phyloP scores from a whole-genome alignment of 2,797 vertebrate species.

The Numenius phaeopus region DNA sequence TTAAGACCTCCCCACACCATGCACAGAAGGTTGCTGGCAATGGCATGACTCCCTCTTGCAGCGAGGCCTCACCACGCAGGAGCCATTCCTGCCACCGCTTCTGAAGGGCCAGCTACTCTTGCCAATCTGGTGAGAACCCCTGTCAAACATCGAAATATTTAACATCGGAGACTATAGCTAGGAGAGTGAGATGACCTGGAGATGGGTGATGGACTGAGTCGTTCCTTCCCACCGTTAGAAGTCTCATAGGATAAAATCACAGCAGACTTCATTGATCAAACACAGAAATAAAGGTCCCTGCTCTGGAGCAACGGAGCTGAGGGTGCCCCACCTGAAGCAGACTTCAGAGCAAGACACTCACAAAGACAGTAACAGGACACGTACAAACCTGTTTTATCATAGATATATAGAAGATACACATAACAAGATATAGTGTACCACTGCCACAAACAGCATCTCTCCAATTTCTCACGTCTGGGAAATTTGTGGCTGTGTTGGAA shows the following conservation, averaged over 20 bases:
- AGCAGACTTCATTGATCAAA: background rate
- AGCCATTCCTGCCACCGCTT: background rate
- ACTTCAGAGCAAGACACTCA: background rate
- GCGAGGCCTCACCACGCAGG: background rate
- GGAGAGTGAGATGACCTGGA: background rate
- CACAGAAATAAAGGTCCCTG: background rate
- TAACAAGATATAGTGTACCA: background rate
- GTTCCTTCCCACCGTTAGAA: background rate
- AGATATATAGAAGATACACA: background rate
- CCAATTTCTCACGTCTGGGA: background rate
- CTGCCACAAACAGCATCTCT: background rate
- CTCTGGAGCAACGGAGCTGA: rapidly evolving
- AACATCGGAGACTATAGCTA: background rate
- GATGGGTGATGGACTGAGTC: rapidly evolving
- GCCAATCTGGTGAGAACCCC: background rate
- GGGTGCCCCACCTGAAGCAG: background rate
- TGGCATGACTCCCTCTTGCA: background rate
- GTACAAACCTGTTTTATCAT: background rate
- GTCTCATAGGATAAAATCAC: background rate
- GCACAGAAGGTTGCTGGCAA: background rate
- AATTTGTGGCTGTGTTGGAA: background rate
- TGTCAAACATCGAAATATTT: background rate
- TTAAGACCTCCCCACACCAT: background rate
- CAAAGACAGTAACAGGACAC: background rate
- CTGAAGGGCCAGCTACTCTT: background rate